phyloP scores from a whole-genome alignment of 2,113 vertebrate genomes.

The Parus major region DNA sequence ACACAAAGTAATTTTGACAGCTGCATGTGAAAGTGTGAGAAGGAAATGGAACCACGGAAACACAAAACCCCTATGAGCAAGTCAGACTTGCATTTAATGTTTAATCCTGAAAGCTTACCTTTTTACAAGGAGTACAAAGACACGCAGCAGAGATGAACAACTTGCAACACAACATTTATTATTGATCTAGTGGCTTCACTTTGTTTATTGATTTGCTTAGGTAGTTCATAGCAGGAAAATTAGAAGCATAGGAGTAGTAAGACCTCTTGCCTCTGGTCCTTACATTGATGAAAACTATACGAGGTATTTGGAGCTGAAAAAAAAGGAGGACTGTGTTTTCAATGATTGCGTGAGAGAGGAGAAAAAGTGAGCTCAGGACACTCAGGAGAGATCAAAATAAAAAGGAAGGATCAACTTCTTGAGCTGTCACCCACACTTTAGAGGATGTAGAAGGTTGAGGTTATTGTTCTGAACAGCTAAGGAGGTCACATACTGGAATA shows the following conservation, averaged over 20 bases:
- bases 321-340: background rate
- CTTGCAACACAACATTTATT: background rate
- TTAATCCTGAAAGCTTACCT: background rate
- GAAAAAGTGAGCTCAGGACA: background rate
- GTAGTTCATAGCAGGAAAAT: background rate
- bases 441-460: background rate
- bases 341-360: background rate
- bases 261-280: background rate
- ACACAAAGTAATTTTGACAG: conserved; percentile 16
- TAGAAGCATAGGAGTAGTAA: background rate
- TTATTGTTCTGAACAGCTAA: background rate
- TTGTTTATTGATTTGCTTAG: background rate
- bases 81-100: background rate
- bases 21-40: background rate
- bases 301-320: background rate
- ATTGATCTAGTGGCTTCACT: background rate
- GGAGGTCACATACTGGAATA: background rate
- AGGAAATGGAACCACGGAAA: background rate
- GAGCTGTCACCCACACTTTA: background rate
- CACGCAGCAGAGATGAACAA: background rate
- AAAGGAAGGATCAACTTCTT: background rate
- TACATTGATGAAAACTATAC: background rate
- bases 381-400: background rate
- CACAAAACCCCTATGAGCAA: background rate
- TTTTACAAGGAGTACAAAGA: background rate